These are phyloP conservation scores for Liodrosophila aerea DNA, from an alignment of 2,888 invertebrate species.

Conservation along the genomic window DNA sequence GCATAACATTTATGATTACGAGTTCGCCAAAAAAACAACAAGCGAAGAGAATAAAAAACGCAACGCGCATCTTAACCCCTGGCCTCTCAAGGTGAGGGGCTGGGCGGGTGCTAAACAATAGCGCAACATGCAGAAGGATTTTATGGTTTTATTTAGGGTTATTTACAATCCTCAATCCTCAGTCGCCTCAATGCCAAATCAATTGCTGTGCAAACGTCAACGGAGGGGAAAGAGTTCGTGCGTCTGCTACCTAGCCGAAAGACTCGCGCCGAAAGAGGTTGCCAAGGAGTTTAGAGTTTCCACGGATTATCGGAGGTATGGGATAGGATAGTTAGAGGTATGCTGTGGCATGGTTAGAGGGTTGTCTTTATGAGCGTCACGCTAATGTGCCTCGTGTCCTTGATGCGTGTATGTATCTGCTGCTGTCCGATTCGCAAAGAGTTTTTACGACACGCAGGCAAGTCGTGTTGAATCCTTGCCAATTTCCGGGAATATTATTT, in stretches of 20 bases:
- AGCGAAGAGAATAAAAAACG: constrained; percentile 20
- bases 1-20: constrained; percentile 57
- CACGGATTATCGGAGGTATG: constrained; percentile 57
- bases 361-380: constrained; percentile 61
- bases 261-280: constrained; percentile 77
- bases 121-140: constrained; percentile 79
- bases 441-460: constrained; percentile 71
- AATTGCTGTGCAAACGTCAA: constrained; percentile 74
- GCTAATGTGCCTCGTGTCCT: constrained; percentile 70
- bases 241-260: constrained; percentile 35
- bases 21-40: constrained; percentile 57
- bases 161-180: constrained; percentile 61
- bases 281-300: constrained; percentile 68
- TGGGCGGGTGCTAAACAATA: constrained; percentile 44
- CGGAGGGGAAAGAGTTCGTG: constrained; percentile 66
- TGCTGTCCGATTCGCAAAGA: constrained; percentile 70
- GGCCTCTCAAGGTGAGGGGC: constrained; percentile 59
- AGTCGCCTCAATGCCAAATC: constrained; percentile 72
- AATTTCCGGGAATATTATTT: constrained; percentile 75
- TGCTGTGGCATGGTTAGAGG: constrained; percentile 16
- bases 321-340: neutral
- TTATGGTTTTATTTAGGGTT: constrained; percentile 81
- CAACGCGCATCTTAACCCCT: constrained; percentile 13
- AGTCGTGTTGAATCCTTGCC: constrained; percentile 64
- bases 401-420: constrained; percentile 48